Evolutionary conservation across 1,140 invertebrate genomes (phyloP), one percentile per base, ranked within the genome.

Genomic region (Trichonephila clavata): DNA sequence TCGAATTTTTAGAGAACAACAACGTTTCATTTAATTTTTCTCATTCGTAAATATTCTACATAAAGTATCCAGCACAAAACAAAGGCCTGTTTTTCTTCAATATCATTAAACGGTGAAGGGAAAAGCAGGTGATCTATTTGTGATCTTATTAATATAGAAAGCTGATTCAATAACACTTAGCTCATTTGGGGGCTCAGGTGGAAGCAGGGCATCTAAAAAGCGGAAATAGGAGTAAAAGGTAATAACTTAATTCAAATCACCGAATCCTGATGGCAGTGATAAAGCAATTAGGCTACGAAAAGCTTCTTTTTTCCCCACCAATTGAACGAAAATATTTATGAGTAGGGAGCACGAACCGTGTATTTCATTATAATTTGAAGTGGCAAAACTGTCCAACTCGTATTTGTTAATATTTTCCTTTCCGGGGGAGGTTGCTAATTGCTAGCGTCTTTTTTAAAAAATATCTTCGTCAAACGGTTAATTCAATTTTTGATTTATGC

Each of bases 131-230:
- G 39, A 77, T 77, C 27, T 39, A 32, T 39, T 6, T 39, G 24
- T 77, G 68, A 77, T 77, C 27, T 18, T 77, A 77, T 84, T 84
- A 84, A 84, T 84, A 84, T 24, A n/a, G 81, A 59, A 84, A 84
- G 81, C 7, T 84, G 59, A 84, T 84, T 59, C 81, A 57, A 84
- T 84, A 57, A 84, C 7, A 24, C 50, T 50, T 59, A 59, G 20
- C n/a, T 84, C 43, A 10, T 43, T 50, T 16, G n/a, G 21, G 32
- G 8, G 8, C 18, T 84, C 50, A 84, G 57, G 21, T n/a, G n/a
- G 43, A 68, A 68, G 24, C 8, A 3, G 13, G 24, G 21, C 63
- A n/a, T n/a, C 43, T 84, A 84, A 84, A 84, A 84, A 84, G 39
- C 81, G 5, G 68, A 32, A 77, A 77, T 32, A 32, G 21, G 13